A percentile compares a stretch with the other conserved stretches of the same genome.
Evolutionary conservation across 2,113 vertebrate species (phyloP).

Genomic region (Pao palembangensis): DNA sequence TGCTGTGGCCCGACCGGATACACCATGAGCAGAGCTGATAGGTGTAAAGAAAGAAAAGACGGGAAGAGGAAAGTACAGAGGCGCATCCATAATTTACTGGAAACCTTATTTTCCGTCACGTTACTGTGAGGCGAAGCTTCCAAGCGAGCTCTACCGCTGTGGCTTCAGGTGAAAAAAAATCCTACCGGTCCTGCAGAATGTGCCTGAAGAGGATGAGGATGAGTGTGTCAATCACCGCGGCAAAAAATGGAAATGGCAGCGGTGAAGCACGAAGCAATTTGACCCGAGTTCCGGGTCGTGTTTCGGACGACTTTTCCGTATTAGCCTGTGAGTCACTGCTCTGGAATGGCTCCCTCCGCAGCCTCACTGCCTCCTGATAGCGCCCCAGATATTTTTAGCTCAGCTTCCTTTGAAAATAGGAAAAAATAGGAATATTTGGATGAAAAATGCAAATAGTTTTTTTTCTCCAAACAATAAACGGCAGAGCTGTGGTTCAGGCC

Average conservation of each 20-base stretch:
- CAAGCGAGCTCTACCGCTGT: neutral
- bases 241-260: constrained; percentile 5
- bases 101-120: constrained; percentile 15
- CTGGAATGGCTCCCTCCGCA: neutral
- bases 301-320: constrained; percentile 1
- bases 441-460: constrained; percentile 1
- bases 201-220: constrained; percentile 8
- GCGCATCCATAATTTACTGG: neutral
- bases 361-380: constrained; percentile 1
- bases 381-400: neutral
- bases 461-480: neutral
- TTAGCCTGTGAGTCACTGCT: neutral
- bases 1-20: constrained; percentile 43
- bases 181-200: neutral
- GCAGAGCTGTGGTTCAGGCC: neutral
- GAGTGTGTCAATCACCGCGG: constrained; percentile 22
- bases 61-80: constrained; percentile 3
- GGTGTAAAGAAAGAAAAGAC: constrained; percentile 29
- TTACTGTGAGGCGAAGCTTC: neutral
- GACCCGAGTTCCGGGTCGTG: constrained; percentile 2
- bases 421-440: neutral
- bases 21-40: constrained; percentile 23
- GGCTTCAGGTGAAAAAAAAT: neutral
- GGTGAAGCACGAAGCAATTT: neutral
- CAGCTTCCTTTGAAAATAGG: neutral